Conservation (phyloP, 2,888 invertebrate species). For the Hanleya hanleyi region DNA sequence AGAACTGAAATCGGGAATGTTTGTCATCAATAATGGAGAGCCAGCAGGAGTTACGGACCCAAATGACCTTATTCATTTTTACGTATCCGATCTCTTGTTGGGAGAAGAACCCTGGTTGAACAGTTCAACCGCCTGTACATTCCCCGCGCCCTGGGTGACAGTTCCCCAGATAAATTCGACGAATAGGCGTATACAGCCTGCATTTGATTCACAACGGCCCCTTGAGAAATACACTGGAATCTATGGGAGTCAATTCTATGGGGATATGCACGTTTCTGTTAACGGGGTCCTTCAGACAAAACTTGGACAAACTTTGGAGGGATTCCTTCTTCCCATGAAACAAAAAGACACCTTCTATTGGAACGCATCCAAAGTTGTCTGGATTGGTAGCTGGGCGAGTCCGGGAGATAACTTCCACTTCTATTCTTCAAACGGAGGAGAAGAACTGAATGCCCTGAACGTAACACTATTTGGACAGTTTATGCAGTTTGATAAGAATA, state of each 20-base stretch:
- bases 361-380: too few relatives aligned
- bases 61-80: slow-evolving; percentile 53
- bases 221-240: background rate
- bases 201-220: background rate
- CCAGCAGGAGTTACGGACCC: slow-evolving; percentile 41
- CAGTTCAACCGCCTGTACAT: slow-evolving; percentile 59
- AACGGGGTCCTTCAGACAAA: too few relatives aligned
- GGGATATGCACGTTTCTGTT: background rate
- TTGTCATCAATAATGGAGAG: slow-evolving; percentile 65
- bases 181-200: too few relatives aligned
- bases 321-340: too few relatives aligned
- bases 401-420: too few relatives aligned
- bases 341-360: too few relatives aligned
- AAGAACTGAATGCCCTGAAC: too few relatives aligned
- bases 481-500: too few relatives aligned
- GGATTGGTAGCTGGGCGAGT: too few relatives aligned
- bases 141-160: slow-evolving; percentile 58
- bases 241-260: background rate
- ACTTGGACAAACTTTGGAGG: too few relatives aligned
- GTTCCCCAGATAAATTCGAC: background rate
- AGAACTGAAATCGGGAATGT: slow-evolving; percentile 62
- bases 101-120: slow-evolving; percentile 65
- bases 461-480: too few relatives aligned
- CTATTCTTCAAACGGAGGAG: too few relatives aligned
- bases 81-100: slow-evolving; percentile 61